Percentiles rank a stretch among this genome's conserved stretches.
phyloP scores from a whole-genome alignment of 2,888 invertebrate species.

The Raillietiella orientalis region DNA sequence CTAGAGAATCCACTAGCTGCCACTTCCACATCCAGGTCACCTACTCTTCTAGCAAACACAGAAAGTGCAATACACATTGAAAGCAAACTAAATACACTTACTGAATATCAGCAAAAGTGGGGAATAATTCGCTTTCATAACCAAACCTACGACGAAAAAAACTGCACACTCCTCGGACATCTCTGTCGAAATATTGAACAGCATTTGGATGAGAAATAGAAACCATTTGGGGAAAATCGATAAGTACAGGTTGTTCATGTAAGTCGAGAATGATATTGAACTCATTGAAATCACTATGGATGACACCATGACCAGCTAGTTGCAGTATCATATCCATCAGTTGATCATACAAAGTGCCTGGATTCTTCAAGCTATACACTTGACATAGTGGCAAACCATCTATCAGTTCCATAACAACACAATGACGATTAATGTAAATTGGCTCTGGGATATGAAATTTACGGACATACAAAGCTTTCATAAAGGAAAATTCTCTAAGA shows the following conservation, averaged over 20 bases:
- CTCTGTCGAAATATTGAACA: conserved; percentile 60
- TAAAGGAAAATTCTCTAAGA: conserved; percentile 68
- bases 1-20: conserved; percentile 64
- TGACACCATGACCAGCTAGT: conserved; percentile 75
- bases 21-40: conserved; percentile 54
- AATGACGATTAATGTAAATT: conserved; percentile 68
- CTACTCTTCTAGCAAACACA: conserved; percentile 25
- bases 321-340: conserved; percentile 71
- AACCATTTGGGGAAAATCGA: conserved; percentile 98
- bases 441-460: conserved; percentile 85
- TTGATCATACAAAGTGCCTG: conserved; percentile 54
- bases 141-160: conserved; percentile 67
- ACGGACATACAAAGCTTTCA: conserved; percentile 66
- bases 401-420: conserved; percentile 81
- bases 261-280: conserved; percentile 72
- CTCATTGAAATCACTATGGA: conserved; percentile 97
- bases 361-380: conserved; percentile 26
- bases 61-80: conserved; percentile 2
- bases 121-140: conserved; percentile 51
- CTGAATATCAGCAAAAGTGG: conserved; percentile 32
- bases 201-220: conserved; percentile 77
- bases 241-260: conserved; percentile 45
- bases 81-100: conserved; percentile 11
- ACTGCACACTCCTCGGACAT: conserved; percentile 63
- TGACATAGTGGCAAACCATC: conserved; percentile 40